Conservation (phyloP, 2,113 vertebrate species). For the Gobius niger region DNA sequence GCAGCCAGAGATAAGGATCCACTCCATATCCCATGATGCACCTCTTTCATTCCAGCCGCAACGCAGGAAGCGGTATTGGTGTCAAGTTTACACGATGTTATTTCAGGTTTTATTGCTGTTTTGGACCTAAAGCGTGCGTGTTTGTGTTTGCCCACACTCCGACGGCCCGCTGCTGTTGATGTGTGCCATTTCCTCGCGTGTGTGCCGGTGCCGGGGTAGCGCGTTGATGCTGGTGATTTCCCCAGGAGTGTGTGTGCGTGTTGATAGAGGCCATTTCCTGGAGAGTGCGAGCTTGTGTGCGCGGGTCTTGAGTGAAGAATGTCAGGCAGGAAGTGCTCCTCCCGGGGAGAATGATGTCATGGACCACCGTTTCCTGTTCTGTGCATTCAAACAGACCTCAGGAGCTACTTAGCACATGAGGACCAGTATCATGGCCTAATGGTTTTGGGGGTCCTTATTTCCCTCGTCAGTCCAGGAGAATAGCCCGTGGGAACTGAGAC, state of each 20-base stretch:
- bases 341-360: conserved; percentile 75
- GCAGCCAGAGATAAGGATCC: conserved; percentile 67
- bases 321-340: conserved; percentile 78
- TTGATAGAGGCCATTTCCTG: conserved; percentile 77
- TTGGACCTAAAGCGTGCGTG: conserved; percentile 50
- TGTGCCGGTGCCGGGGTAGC: conserved; percentile 52
- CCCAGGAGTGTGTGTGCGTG: conserved; percentile 56
- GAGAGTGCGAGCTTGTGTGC: conserved; percentile 52
- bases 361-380: conserved; percentile 69
- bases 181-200: conserved; percentile 71
- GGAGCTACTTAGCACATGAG: conserved; percentile 34
- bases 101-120: conserved; percentile 67
- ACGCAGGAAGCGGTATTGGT: conserved; percentile 16
- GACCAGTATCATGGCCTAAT: conserved; percentile 7
- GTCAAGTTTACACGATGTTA: conserved; percentile 54
- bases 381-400: conserved; percentile 32
- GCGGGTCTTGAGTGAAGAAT: conserved; percentile 74
- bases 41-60: conserved; percentile 21
- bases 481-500: neutral
- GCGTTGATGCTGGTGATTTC: conserved; percentile 56
- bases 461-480: neutral
- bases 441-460: conserved; percentile 33
- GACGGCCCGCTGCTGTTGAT: conserved; percentile 58
- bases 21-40: conserved; percentile 40
- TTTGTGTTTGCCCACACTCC: conserved; percentile 71